Conservation (phyloP, 2,113 vertebrate genomes). For the Trematomus loennbergii region DNA sequence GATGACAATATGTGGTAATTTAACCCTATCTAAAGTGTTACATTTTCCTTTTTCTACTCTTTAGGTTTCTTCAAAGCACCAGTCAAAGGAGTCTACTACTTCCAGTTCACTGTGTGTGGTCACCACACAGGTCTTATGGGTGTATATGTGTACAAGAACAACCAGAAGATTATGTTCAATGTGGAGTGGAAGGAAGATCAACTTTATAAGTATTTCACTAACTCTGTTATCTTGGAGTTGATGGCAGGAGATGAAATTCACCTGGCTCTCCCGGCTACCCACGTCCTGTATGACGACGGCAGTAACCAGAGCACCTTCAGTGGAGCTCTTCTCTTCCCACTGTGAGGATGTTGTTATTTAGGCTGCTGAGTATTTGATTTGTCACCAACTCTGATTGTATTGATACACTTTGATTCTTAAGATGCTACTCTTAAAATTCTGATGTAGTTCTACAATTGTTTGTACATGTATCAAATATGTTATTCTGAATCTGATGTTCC, state of each 20-base stretch:
- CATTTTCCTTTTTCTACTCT: neutral
- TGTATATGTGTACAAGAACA: constrained; percentile 9
- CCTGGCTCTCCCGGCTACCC: neutral
- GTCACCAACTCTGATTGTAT: neutral
- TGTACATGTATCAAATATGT: too few species aligned
- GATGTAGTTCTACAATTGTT: too few species aligned
- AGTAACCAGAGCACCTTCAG: constrained; percentile 15
- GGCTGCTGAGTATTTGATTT: neutral
- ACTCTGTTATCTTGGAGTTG: constrained; percentile 26
- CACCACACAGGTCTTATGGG: rapidly evolving
- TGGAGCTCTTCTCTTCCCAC: constrained; percentile 28
- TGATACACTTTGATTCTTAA: neutral
- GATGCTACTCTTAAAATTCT: neutral
- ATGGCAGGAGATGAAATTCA: constrained; percentile 12
- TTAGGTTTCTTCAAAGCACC: constrained; percentile 44
- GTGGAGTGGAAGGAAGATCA: rapidly evolving
- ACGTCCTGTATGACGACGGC: neutral
- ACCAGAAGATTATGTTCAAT: constrained; percentile 3
- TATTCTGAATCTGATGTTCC: too few species aligned
- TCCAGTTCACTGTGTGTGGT: constrained; percentile 19
- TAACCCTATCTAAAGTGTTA: neutral
- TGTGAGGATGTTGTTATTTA: neutral
- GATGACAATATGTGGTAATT: neutral
- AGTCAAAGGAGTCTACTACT: constrained; percentile 20
- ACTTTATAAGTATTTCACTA: neutral